Base-by-base conservation (phyloP, 2,888 invertebrate species). In the Dromius quadrimaculatus region DNA sequence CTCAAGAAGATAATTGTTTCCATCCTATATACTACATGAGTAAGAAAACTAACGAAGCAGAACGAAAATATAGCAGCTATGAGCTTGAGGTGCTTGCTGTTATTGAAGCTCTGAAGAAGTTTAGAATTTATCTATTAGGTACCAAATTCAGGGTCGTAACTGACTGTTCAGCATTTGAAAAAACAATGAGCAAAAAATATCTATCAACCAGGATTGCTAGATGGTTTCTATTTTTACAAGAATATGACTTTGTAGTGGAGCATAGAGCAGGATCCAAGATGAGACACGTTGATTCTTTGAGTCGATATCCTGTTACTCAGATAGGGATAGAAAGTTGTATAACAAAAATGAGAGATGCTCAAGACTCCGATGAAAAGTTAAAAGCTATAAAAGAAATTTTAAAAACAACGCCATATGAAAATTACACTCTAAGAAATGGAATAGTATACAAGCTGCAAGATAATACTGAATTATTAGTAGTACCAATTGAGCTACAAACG, bases 201-300 rank as follows among this genome's bases (percentile, higher is more conserved):
- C 38, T 72, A 22, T 19, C 36, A 2, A 61, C 68, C 6, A 17
- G 71, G 32, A 71, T 76, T 13, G 74, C 74, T n/a, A 66, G 74
- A 63, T 76, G 75, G 74, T 72, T 71, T 1, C 41, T 74, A 17
- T 17, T 73, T 15, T 34, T 76, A 2, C 63, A 73, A 50, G 75
- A 76, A 15, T 76, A 71, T 15, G 45, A 72, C 28, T 75, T 72
- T 38, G 28, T 5, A n/a, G 69, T 74, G 17, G 71, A 73, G 38
- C 73, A 75, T 71, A 61, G 72, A 9, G 38, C 72, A n/a, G 72
- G 71, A 6, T 20, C 34, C 11, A 34, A 62, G 20, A 75, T 75
- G 74, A 36, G 38, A 22, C 74, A 74, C 62, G 72, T 70, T 1
- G 75, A 75, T 54, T 72, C 69, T 4, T 47, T 72, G n/a, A 54